Conservation (phyloP, 2,113 vertebrate genomes). For the Pituophis catenifer region DNA sequence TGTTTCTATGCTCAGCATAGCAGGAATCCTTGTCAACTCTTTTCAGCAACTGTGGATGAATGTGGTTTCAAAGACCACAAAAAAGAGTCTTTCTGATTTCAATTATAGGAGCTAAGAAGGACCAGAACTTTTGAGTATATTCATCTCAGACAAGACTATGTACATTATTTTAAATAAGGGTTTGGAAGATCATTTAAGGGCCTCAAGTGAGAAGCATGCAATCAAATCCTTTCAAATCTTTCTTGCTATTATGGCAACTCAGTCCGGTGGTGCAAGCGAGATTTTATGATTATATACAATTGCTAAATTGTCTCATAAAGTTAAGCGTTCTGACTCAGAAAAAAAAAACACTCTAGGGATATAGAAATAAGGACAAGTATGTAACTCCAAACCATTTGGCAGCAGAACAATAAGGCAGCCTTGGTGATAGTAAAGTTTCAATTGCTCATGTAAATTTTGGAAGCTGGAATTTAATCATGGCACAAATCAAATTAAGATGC, state of each 20-base stretch:
- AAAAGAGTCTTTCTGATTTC: neutral
- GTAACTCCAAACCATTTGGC: neutral
- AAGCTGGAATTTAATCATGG: neutral
- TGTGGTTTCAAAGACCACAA: neutral
- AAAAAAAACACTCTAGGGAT: neutral
- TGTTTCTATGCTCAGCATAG: neutral
- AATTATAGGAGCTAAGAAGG: conserved; percentile 12
- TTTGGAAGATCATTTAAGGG: neutral
- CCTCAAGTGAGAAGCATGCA: neutral
- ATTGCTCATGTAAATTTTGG: neutral
- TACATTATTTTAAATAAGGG: neutral
- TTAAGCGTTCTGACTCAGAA: neutral
- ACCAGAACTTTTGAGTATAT: neutral
- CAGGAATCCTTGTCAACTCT: neutral
- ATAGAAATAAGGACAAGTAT: neutral
- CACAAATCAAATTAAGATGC: neutral
- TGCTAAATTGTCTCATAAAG: neutral
- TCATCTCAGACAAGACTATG: neutral
- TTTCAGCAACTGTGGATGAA: neutral
- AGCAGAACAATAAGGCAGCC: neutral
- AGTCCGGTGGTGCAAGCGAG: neutral
- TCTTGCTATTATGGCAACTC: neutral
- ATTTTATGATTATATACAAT: neutral
- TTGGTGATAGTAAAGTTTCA: conserved; percentile 5
- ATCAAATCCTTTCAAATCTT: neutral